Base-by-base conservation (phyloP, 1,140 invertebrate genomes). In the Samia ricini region DNA sequence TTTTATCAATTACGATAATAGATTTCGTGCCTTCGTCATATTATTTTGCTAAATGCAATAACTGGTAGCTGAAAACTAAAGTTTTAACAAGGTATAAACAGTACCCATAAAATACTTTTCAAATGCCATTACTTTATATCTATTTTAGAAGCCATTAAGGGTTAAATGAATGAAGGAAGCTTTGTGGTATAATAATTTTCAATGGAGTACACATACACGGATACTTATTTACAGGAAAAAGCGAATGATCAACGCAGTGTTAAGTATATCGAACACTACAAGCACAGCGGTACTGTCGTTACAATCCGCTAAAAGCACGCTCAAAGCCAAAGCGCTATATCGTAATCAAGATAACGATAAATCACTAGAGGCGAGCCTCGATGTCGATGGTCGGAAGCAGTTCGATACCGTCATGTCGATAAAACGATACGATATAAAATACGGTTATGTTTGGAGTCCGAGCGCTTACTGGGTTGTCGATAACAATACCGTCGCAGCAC, bases 361-460 rank as follows among this genome's bases (percentile, higher is more conserved):
- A 60, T 92, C 92, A 33, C 76, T 95, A n/a, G 91, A 94, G 56
- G 91, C 94, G 1, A 92, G 92, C 8, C 77, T 95, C 1, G 93
- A 95, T 72, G 93, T 95, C 23, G 94, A 95, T 71, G 93, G 94
- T 0, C 91, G 92, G 20, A 95, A 95, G 69, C 94, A 95, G 74
- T 91, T 95, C 29, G 94, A 95, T 73, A 92, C 93, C 0, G 75
- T 89, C 0, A 84, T 91, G 85, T 83, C 88, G 3, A 63, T 90
- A 19, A 79, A 72, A 74, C 87, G 79, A 20, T 92, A 77, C 81
- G 93, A 78, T 80, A 93, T 83, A 71, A 93, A 91, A 62, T 90
- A 94, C 69, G 94, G 94, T 2, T 93, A 88, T 56, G 92, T 91
- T 1, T 95, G 94, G 77, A 82, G 89, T n/a, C 94, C 95, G 0